Conservation (phyloP, 1,140 invertebrate genomes). For the Medauroidea extradentata region DNA sequence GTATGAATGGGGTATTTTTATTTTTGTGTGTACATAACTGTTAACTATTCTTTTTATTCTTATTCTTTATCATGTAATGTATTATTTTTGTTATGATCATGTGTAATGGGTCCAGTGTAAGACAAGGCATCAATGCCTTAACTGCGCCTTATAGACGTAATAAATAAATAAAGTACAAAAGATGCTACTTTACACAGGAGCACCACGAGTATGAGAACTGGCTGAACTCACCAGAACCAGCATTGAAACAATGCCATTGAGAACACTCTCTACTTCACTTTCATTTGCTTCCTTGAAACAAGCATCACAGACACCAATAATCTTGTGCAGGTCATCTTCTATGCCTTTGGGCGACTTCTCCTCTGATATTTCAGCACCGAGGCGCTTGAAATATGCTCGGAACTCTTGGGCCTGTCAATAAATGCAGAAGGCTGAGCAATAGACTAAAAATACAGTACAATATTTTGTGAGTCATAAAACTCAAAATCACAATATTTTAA, state of each 20-base stretch:
- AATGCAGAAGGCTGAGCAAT: conserved; percentile 21
- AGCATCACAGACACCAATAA: conserved; percentile 88
- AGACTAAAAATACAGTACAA: not conserved
- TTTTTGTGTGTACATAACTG: too few species aligned
- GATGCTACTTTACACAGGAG: not conserved
- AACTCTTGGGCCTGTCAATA: conserved; percentile 77
- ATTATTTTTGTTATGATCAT: too few species aligned
- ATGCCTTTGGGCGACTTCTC: conserved; percentile 86
- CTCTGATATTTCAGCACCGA: conserved; percentile 88
- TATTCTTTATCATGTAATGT: too few species aligned
- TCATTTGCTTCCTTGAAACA: conserved; percentile 85
- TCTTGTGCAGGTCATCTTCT: conserved; percentile 90
- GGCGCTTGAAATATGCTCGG: conserved; percentile 79
- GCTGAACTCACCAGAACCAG: conserved; percentile 77
- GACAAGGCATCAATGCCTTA: too few species aligned
- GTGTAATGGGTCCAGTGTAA: too few species aligned
- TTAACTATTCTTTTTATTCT: too few species aligned
- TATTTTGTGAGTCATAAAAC: not conserved
- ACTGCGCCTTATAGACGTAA: too few species aligned
- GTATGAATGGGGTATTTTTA: too few species aligned
- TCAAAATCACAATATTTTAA: not conserved
- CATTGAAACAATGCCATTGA: conserved; percentile 90
- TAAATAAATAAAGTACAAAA: not conserved
- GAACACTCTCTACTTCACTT: conserved; percentile 72
- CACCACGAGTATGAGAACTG: not conserved